A percentile compares a stretch with the other conserved stretches of the same genome.
phyloP scores from a whole-genome alignment of 2,113 vertebrate genomes.

The Eptesicus fuscus region DNA sequence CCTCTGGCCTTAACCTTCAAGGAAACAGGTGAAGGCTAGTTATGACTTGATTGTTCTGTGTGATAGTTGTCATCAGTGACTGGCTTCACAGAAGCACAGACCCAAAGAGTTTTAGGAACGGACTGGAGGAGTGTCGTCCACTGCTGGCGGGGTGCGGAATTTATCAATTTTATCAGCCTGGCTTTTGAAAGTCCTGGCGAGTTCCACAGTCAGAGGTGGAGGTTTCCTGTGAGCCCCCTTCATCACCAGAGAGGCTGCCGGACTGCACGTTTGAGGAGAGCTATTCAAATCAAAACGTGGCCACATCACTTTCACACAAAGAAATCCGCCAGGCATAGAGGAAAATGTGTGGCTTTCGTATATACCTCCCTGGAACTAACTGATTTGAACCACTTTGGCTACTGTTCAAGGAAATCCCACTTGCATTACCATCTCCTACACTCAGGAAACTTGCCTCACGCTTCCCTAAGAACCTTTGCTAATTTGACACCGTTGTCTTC shows the following conservation, averaged over 20 bases:
- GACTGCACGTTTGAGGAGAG: constrained; percentile 69
- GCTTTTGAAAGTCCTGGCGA: constrained; percentile 71
- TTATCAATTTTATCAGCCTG: constrained; percentile 75
- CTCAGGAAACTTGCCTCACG: not conserved
- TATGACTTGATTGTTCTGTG: constrained; percentile 23
- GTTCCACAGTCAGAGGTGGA: constrained; percentile 70
- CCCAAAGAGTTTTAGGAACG: constrained; percentile 46
- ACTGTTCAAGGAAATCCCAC: not conserved
- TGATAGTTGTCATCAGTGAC: constrained; percentile 39
- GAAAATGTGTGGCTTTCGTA: constrained; percentile 15
- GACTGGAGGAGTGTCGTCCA: constrained; percentile 67
- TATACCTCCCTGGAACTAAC: not conserved
- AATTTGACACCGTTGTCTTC: not conserved
- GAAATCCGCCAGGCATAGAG: not conserved
- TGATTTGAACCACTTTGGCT: not conserved
- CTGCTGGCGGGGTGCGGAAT: constrained; percentile 68
- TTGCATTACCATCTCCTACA: not conserved
- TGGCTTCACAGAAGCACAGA: constrained; percentile 48
- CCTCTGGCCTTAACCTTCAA: constrained; percentile 60
- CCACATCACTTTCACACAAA: constrained; percentile 18
- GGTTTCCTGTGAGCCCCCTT: constrained; percentile 71
- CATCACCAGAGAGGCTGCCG: constrained; percentile 69
- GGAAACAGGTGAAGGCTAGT: constrained; percentile 58
- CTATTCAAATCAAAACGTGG: constrained; percentile 56
- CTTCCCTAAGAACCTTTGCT: not conserved